Evolutionary conservation across 1,140 invertebrate genomes (phyloP).

Genomic region (Drosophila pruinosa): DNA sequence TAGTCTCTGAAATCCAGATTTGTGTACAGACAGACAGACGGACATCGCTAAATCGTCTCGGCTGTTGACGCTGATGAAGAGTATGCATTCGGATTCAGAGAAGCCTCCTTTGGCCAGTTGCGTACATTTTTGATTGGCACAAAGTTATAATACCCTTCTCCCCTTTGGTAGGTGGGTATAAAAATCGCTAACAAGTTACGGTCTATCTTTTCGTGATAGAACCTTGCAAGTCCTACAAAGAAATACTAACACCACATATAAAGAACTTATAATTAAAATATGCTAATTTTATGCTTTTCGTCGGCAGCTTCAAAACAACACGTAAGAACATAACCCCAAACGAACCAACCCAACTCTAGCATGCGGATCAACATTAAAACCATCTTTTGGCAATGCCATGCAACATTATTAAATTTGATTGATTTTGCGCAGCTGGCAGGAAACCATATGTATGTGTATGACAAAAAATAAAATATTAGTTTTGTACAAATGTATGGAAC

Average conservation of each 20-base stretch:
- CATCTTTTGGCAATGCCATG: conserved; percentile 2
- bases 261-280: conserved; percentile 79
- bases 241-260: conserved; percentile 27
- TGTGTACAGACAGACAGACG: no score
- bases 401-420: conserved; percentile 72
- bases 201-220: conserved; percentile 66
- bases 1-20: no score
- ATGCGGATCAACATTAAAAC: conserved; percentile 15
- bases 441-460: no score
- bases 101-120: no score
- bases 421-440: conserved; percentile 62
- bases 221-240: conserved; percentile 69
- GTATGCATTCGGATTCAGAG: no score
- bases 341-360: conserved; percentile 37
- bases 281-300: conserved; percentile 69
- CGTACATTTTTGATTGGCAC: no score
- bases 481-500: no score
- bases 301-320: conserved; percentile 59
- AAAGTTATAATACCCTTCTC: no score
- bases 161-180: no score
- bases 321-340: conserved; percentile 24
- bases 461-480: no score
- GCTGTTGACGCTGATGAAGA: no score
- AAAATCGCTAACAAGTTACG: conserved; percentile 56
- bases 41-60: no score